Evolutionary conservation across 2,113 vertebrate genomes (phyloP).

Genomic region (Amia ocellicauda): DNA sequence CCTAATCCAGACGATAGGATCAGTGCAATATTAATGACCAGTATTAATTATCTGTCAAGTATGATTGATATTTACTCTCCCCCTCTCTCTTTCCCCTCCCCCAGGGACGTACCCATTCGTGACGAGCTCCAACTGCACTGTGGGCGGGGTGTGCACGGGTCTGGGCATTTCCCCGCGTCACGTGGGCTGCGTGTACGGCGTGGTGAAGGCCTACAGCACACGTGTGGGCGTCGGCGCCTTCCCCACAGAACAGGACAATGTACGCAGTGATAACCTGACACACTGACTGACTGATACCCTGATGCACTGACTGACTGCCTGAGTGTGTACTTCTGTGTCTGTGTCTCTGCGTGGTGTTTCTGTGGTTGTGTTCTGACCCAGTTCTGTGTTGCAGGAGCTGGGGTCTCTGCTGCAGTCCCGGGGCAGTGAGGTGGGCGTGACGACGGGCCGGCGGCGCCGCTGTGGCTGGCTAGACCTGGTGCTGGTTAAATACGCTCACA

Average conservation of each 20-base stretch:
- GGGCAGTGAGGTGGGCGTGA: conserved; percentile 72
- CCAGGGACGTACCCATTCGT: conserved; percentile 76
- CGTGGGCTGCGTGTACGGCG: conserved; percentile 70
- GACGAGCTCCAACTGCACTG: conserved; percentile 74
- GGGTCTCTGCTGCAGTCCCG: conserved; percentile 62
- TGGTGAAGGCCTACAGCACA: conserved; percentile 76
- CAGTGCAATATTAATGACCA: too few relatives aligned
- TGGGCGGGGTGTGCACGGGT: conserved; percentile 76
- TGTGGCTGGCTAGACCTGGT: conserved; percentile 81
- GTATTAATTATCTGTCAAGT: too few relatives aligned
- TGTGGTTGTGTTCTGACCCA: neutral
- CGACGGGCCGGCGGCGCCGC: conserved; percentile 78
- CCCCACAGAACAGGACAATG: conserved; percentile 72
- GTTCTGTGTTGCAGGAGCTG: conserved; percentile 55
- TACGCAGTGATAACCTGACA: conserved; percentile 51
- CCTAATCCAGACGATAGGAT: too few relatives aligned
- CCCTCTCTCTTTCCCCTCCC: neutral
- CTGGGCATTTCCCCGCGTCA: conserved; percentile 68
- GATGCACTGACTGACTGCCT: neutral
- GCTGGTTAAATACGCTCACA: conserved; percentile 74
- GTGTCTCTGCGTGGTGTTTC: neutral
- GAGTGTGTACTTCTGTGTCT: neutral
- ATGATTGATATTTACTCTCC: too few relatives aligned
- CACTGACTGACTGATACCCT: neutral
- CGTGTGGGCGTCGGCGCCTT: conserved; percentile 73